phyloP scores from a whole-genome alignment of 2,888 invertebrate genomes.

The Dicranocentrus wangi region DNA sequence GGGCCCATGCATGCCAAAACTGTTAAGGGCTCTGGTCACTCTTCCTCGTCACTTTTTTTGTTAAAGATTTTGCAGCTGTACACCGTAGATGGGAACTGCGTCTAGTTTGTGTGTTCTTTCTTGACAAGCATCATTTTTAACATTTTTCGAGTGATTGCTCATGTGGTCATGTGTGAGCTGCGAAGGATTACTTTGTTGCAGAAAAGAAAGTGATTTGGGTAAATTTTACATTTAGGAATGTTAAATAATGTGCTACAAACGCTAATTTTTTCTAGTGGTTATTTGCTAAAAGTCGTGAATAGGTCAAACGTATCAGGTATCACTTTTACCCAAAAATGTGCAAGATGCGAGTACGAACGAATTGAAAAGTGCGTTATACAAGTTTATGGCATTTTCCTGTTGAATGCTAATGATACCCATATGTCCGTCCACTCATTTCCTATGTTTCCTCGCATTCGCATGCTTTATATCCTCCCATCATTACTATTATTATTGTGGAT shows the following conservation, averaged over 20 bases:
- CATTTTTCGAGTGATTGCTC: no score
- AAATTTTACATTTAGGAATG: constrained; percentile 16
- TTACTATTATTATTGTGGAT: constrained; percentile 30
- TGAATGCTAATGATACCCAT: neutral
- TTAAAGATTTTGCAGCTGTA: constrained; percentile 10
- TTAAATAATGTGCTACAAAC: constrained; percentile 9
- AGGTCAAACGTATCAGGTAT: constrained; percentile 52
- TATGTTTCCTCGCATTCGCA: no score
- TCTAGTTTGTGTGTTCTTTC: constrained; percentile 15
- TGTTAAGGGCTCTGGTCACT: neutral
- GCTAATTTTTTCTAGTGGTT: constrained; percentile 25
- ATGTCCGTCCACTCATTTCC: no score
- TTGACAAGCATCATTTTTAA: no score
- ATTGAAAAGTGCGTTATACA: no score
- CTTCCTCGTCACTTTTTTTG: constrained; percentile 16
- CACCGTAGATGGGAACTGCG: constrained; percentile 35
- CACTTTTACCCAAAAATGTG: constrained; percentile 10
- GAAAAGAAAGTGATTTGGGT: constrained; percentile 31
- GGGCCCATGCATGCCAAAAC: constrained; percentile 21
- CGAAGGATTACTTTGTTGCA: constrained; percentile 20
- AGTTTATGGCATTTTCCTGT: neutral
- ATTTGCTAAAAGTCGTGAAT: constrained; percentile 51
- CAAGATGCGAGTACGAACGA: neutral
- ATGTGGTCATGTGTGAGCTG: no score
- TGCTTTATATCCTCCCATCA: constrained; percentile 1